These are phyloP conservation scores for Aptenodytes patagonicus DNA, from an alignment of 2,113 vertebrate species.

Conservation along the genomic window DNA sequence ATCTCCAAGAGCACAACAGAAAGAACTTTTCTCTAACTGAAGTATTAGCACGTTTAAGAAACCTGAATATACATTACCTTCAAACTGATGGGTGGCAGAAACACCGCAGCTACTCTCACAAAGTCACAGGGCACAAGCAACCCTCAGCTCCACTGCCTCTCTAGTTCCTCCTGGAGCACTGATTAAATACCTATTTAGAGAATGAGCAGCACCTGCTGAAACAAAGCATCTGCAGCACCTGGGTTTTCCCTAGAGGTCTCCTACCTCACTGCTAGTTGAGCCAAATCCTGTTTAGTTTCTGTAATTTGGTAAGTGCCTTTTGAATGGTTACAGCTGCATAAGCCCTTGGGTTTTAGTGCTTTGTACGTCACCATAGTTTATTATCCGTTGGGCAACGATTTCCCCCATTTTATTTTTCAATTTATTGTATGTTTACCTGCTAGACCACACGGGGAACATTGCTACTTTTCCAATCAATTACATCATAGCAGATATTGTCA, in stretches of 20 bases:
- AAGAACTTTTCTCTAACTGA: background rate
- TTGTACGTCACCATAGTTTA: background rate
- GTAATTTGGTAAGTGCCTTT: constrained; percentile 1
- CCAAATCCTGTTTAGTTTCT: background rate
- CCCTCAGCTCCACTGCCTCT: rapidly evolving
- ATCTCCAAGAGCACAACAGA: background rate
- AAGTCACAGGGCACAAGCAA: rapidly evolving
- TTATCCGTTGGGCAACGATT: background rate
- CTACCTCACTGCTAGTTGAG: background rate
- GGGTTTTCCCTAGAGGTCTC: constrained; percentile 8
- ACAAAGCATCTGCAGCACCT: constrained; percentile 29
- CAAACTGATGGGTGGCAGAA: background rate
- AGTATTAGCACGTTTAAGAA: rapidly evolving
- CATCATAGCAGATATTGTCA: background rate
- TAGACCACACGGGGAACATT: background rate
- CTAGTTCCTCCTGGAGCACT: background rate
- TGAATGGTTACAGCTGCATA: constrained; percentile 23
- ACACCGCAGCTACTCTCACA: background rate
- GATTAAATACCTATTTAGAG: background rate
- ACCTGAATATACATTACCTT: rapidly evolving
- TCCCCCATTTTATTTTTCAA: background rate
- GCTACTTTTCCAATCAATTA: background rate
- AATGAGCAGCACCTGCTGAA: background rate
- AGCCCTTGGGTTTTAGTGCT: background rate
- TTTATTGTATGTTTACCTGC: background rate